These are phyloP conservation scores for Gnathonemus longibarbis DNA, from an alignment of 2,113 vertebrate genomes.

Conservation along the genomic window DNA sequence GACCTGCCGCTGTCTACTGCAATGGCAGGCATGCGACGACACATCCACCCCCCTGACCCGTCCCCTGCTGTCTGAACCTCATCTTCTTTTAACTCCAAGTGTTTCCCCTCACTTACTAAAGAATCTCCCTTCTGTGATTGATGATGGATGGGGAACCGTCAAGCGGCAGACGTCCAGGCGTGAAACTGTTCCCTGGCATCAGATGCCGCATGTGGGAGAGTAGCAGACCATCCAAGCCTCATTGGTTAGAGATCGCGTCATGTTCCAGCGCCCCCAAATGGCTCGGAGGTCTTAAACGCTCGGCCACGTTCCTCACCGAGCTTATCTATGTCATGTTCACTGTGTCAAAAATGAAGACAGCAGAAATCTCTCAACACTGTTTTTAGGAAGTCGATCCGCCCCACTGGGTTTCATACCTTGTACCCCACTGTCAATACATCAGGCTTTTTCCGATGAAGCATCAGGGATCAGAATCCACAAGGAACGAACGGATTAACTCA, in stretches of 20 bases:
- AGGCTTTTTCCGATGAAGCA: background rate
- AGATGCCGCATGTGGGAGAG: background rate
- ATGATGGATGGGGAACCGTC: background rate
- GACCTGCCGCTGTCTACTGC: conserved; percentile 18
- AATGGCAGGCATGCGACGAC: conserved; percentile 12
- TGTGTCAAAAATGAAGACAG: background rate
- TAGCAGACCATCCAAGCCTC: background rate
- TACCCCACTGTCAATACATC: background rate
- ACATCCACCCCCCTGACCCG: conserved; percentile 6
- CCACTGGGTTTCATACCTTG: background rate
- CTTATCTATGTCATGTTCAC: background rate
- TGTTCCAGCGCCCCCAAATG: background rate
- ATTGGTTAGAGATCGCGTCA: background rate
- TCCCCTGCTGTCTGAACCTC: background rate
- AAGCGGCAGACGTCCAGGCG: background rate
- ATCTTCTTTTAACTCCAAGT: background rate
- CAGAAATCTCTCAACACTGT: background rate
- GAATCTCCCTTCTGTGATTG: background rate
- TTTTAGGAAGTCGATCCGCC: background rate
- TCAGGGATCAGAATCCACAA: background rate
- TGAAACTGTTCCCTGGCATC: background rate
- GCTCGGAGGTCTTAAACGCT: background rate
- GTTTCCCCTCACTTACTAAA: background rate
- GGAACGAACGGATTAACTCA: background rate
- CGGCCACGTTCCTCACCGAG: background rate